Evolutionary conservation across 2,797 vertebrate species (phyloP).

Genomic region (Phataginus tricuspis): DNA sequence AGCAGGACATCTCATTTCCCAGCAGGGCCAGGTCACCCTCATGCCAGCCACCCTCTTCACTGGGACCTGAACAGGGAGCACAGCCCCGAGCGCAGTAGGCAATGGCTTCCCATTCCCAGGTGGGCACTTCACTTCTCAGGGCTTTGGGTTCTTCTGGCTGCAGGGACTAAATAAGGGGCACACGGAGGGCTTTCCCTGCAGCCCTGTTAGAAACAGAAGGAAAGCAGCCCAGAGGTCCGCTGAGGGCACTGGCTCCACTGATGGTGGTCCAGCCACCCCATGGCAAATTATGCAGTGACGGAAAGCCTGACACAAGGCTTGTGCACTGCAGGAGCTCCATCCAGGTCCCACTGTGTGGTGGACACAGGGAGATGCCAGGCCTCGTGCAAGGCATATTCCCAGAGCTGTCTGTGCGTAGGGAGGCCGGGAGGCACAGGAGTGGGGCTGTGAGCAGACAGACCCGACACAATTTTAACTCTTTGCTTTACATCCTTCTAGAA

Average conservation of each 20-base stretch:
- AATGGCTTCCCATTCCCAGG: no score
- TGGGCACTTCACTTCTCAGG: background rate
- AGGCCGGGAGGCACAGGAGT: background rate
- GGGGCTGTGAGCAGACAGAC: rapidly evolving
- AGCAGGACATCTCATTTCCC: conserved; percentile 45
- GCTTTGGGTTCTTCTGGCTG: background rate
- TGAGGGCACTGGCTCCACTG: background rate
- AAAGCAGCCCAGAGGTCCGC: background rate
- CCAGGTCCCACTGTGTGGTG: background rate
- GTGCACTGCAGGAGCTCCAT: rapidly evolving
- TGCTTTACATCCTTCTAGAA: background rate
- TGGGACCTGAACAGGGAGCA: background rate
- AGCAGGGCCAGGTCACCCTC: background rate
- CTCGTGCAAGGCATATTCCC: rapidly evolving
- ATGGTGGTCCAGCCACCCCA: background rate
- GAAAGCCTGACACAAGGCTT: background rate
- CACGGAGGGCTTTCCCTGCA: rapidly evolving
- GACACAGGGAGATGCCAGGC: background rate
- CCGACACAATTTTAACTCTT: background rate
- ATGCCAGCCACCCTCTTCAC: background rate
- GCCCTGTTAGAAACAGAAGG: background rate
- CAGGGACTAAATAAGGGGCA: background rate
- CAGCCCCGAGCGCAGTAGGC: background rate
- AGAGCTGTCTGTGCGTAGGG: background rate
- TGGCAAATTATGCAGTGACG: background rate